Base-by-base conservation (phyloP, 1,140 invertebrate species). In the Drosophila lacertosa region DNA sequence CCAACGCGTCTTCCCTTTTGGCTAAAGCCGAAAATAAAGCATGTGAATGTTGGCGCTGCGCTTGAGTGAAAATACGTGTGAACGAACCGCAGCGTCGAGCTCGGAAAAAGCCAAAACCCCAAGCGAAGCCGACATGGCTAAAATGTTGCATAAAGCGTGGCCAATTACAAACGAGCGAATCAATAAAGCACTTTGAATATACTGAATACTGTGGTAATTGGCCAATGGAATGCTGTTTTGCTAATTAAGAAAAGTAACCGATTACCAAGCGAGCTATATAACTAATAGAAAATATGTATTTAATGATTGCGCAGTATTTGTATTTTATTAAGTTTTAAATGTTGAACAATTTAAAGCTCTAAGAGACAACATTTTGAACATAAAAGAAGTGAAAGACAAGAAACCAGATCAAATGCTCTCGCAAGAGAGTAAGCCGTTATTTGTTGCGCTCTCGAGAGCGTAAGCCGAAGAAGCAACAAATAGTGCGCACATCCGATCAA, bases 61-160 rank as follows among this genome's bases (percentile, higher is more conserved):
- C 69, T 82, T 83, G 74, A 67, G 79, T 74, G 79, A 74, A 83
- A 83, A 57, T 55, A 45, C 74, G 47, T 78, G 79, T 83, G 79
- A 82, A 83, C 42, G 79, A 83, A 82, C 70, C 74, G 62, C 57
- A 54, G 40, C 39, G 42, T 9, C 6, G 22, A 29, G n/a, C 4
- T 10, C 15, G 1, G 1, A 50, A 26, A 57, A 42, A 51, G 37
- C 55, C 35, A 59, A 59, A 50, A 33, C 33, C 24, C 13, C 44
- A 50, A 50, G 32, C 45, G 33, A 18, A 13, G 35, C 47, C 18
- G 3, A 18, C 33, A 53, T 37, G 18, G 33, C 50, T 20, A 53
- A 53, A 37, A 4, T 3, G 18, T 53, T 53, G 50, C 50, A 53
- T 53, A 53, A 53, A 53, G 10, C 24, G 26, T 22, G 18, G 10